phyloP scores from a whole-genome alignment of 1,140 invertebrate genomes.

The Diorhabda carinulata region DNA sequence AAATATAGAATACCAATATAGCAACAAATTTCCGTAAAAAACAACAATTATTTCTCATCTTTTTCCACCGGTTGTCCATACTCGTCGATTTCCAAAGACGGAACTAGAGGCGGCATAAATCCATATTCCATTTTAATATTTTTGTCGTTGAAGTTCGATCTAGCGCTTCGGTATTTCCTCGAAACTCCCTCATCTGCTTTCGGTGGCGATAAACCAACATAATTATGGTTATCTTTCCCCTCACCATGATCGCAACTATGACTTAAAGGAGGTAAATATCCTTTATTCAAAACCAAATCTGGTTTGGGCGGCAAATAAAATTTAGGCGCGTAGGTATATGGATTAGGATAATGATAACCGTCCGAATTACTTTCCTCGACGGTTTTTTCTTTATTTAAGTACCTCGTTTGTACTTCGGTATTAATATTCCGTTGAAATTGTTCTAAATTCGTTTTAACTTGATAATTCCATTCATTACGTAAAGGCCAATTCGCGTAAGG shows the following conservation, averaged over 20 bases:
- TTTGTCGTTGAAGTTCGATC: conserved; percentile 41
- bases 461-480: not conserved
- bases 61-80: conserved; percentile 57
- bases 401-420: not conserved
- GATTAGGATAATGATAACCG: conserved; percentile 20
- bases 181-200: conserved; percentile 26
- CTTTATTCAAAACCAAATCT: conserved; percentile 20
- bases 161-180: conserved; percentile 38
- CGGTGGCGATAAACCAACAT: conserved; percentile 50
- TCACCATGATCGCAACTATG: not conserved
- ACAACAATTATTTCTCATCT: conserved; percentile 26
- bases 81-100: conserved; percentile 76
- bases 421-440: not conserved
- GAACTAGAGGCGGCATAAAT: conserved; percentile 73
- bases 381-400: not conserved
- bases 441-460: not conserved
- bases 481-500: conserved; percentile 3
- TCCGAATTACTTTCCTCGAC: conserved; percentile 1
- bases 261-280: conserved; percentile 22
- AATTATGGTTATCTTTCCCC: conserved; percentile 23
- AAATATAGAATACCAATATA: too few species aligned
- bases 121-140: conserved; percentile 74
- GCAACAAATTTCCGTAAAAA: too few species aligned
- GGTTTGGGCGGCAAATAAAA: conserved; percentile 26
- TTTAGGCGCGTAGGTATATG: conserved; percentile 34